Evolutionary conservation across 2,113 vertebrate species (phyloP).

Genomic region (Tetrao urogallus): DNA sequence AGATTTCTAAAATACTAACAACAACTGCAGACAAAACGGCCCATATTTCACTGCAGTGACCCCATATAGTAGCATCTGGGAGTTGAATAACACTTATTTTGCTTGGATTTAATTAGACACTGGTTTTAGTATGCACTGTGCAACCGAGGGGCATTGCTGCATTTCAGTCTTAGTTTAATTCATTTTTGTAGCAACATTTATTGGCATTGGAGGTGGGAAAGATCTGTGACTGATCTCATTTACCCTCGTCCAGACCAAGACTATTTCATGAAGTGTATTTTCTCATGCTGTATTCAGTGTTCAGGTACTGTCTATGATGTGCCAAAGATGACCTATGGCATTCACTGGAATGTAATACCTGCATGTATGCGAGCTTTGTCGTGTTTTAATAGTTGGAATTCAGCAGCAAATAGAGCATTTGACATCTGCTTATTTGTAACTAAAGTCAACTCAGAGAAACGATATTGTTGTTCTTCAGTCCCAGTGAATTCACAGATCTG

Average conservation of each 20-base stretch:
- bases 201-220: not conserved
- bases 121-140: not conserved
- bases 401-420: not conserved
- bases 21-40: not conserved
- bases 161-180: not conserved
- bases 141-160: not conserved
- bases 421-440: not conserved
- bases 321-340: conserved; percentile 41
- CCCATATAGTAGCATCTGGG: not conserved
- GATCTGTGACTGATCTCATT: conserved; percentile 11
- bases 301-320: not conserved
- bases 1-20: not conserved
- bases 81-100: not conserved
- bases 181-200: not conserved
- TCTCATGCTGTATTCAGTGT: not conserved
- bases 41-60: not conserved
- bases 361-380: not conserved
- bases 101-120: not conserved
- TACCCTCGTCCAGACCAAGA: not conserved
- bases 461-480: not conserved
- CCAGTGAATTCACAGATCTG: not conserved
- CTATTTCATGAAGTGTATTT: not conserved
- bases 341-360: conserved; percentile 2
- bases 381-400: not conserved
- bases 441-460: not conserved